These are phyloP conservation scores for Hippocampus barbouri DNA, from an alignment of 2,113 vertebrate genomes.

Conservation along the genomic window DNA sequence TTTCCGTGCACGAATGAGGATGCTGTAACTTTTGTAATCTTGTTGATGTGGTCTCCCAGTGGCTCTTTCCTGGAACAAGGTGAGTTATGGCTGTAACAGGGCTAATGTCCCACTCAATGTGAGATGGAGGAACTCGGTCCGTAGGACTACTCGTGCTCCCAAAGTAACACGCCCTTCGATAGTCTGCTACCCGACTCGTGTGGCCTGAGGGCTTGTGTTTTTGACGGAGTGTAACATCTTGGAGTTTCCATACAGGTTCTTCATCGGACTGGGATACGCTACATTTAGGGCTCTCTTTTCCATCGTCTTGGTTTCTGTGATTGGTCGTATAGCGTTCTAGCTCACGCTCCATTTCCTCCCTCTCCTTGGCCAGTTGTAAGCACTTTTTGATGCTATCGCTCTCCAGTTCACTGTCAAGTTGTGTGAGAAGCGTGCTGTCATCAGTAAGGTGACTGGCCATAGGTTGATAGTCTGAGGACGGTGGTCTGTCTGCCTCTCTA, in stretches of 20 bases:
- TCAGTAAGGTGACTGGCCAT: slow-evolving; percentile 60
- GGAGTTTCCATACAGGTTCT: slow-evolving; percentile 71
- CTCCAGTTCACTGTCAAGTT: slow-evolving; percentile 60
- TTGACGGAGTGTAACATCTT: slow-evolving; percentile 65
- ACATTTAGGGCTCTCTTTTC: slow-evolving; percentile 42
- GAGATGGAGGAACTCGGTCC: slow-evolving; percentile 51
- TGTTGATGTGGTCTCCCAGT: slow-evolving; percentile 29
- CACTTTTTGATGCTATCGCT: slow-evolving; percentile 61
- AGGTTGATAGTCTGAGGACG: slow-evolving; percentile 38
- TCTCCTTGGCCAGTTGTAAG: slow-evolving; percentile 65
- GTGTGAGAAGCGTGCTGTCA: slow-evolving; percentile 59
- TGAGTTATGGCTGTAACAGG: slow-evolving; percentile 68
- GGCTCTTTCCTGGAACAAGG: slow-evolving; percentile 58
- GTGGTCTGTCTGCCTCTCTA: slow-evolving; percentile 32
- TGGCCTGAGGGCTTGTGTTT: slow-evolving; percentile 61
- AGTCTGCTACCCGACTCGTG: slow-evolving; percentile 60
- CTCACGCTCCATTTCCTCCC: slow-evolving; percentile 68
- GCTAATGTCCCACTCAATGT: slow-evolving; percentile 75
- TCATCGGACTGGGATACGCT: slow-evolving; percentile 32
- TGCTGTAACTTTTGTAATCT: slow-evolving; percentile 21
- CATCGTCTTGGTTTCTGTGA: slow-evolving; percentile 29
- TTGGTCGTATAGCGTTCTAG: slow-evolving; percentile 51
- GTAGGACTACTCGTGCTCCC: slow-evolving; percentile 75
- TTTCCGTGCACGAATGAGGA: slow-evolving; percentile 23
- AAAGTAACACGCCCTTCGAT: slow-evolving; percentile 74